Evolutionary conservation across 2,113 vertebrate species (phyloP).

Genomic region (Ailurus styani): DNA sequence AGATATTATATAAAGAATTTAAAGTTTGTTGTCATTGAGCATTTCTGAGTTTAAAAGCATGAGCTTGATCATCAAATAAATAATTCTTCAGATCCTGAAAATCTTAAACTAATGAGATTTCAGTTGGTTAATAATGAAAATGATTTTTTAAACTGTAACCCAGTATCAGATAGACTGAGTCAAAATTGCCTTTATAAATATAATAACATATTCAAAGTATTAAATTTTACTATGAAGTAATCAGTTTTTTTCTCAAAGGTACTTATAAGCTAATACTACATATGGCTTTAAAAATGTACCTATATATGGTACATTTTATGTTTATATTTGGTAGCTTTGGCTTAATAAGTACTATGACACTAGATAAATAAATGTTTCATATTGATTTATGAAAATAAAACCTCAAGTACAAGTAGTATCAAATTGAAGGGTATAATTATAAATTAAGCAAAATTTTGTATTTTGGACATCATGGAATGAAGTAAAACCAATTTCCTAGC

Average conservation of each 20-base stretch:
- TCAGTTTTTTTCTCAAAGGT: constrained; percentile 74
- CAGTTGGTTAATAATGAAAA: constrained; percentile 71
- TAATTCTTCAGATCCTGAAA: constrained; percentile 71
- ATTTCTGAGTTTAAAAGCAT: constrained; percentile 57
- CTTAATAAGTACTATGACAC: constrained; percentile 14
- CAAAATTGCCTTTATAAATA: constrained; percentile 61
- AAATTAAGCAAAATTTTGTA: background rate
- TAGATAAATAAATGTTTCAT: constrained; percentile 40
- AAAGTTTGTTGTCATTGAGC: constrained; percentile 47
- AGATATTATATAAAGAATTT: constrained; percentile 44
- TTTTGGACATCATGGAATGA: constrained; percentile 32
- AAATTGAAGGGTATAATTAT: background rate
- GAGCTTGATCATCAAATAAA: constrained; percentile 51
- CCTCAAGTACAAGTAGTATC: background rate
- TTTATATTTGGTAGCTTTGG: constrained; percentile 56
- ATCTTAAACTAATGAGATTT: constrained; percentile 56
- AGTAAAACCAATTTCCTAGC: background rate
- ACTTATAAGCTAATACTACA: constrained; percentile 65
- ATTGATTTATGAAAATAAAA: constrained; percentile 41
- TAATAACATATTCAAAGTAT: constrained; percentile 57
- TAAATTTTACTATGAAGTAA: constrained; percentile 68
- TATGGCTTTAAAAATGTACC: background rate
- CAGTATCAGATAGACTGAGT: constrained; percentile 60
- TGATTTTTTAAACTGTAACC: constrained; percentile 51
- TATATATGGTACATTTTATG: too few species aligned